Evolutionary conservation across 2,888 invertebrate genomes (phyloP), one percentile per base, ranked within the genome.

Genomic region (Lasius platythorax): DNA sequence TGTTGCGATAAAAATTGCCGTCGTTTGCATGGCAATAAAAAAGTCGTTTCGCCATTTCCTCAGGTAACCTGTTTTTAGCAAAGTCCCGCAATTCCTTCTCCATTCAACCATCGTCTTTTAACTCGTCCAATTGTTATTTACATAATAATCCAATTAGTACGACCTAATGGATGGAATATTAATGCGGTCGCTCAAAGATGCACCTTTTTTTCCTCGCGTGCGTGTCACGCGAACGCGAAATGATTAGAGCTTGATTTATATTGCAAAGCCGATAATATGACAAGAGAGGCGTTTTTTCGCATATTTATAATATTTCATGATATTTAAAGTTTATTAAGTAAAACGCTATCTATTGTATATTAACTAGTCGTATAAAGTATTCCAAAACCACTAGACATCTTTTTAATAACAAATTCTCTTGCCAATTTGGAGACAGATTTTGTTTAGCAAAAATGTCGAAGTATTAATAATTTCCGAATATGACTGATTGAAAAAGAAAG

Each of bases 11-110:
- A 56, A 70, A 78, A 33, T 58, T 67, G 30, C 28, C 56, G 43
- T 58, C 70, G 70, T 70, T 78, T 78, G 70, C 70, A 70, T 70
- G 40, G 78, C 70, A 78, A 78, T 78, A 78, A 70, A 78, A 78
- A 78, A 58, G 56, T 68, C 58, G 12, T 78, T 78, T 68, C 56
- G n/a, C 70, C 11, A 56, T 56, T 70, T 43, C 23, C 43, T 70
- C 58, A 56, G 18, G 78, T 70, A 68, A 78, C 78, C 68, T 70
- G 58, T 78, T 70, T 30, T 58, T 53, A 76, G n/a, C 37, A 15
- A 37, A 70, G 78, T 23, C 43, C 9, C 9, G 70, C 78, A 37
- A 58, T 78, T 70, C 11, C 43, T 43, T 78, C 15, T 15, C 43
- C 56, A 40, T 58, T 43, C 78, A 3, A 0, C 33, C 58, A 6